Base-by-base conservation (phyloP, 2,113 vertebrate species). In the Oceanodroma tethys region DNA sequence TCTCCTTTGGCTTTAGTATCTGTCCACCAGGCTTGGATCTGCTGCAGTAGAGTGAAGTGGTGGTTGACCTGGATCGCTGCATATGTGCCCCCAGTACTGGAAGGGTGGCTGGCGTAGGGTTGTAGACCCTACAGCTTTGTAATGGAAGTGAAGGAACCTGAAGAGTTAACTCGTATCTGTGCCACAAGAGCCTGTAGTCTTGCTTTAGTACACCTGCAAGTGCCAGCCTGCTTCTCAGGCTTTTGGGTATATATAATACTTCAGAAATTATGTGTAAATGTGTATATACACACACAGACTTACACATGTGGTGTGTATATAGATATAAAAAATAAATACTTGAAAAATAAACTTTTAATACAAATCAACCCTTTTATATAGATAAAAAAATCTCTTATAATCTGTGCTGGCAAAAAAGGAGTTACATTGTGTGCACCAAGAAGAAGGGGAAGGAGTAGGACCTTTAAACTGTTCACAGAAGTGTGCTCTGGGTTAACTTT, bases 221-320 rank as follows among this genome's bases (percentile, higher is more conserved):
- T 55, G 36, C 70, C 60, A 73, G 38, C 50, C 59, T 84, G 38
- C 56, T 81, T 72, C 70, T 89, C 13, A 13, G 83, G 50, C 59
- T 89, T 86, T 42, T 27, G 36, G 22, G 14, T 23, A 13, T 60
- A 43, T 34, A 5, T 43, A 43, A 36, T 17, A 12, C 36, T 73
- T 82, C 42, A 79, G 19, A 71, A 95, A 55, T 74, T 13, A 13
- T 1, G 27, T 15, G 15, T 55, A 58, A 47, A 72, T 52, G 2
- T 73, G 9, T 45, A 29, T 32, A 3, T 47, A 47, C 17, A 26
- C 14, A 43, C 4, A 55, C 1, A 66, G 10, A 30, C 2, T 7
- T n/a, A 26, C 7, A 3, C 34, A 0, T 50, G 2, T 62, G 14
- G 10, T 88, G 1, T 75, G 4, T 34, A 9, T 47, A 47, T 21